phyloP scores from a whole-genome alignment of 2,888 invertebrate genomes.

The Mythimna pallens region DNA sequence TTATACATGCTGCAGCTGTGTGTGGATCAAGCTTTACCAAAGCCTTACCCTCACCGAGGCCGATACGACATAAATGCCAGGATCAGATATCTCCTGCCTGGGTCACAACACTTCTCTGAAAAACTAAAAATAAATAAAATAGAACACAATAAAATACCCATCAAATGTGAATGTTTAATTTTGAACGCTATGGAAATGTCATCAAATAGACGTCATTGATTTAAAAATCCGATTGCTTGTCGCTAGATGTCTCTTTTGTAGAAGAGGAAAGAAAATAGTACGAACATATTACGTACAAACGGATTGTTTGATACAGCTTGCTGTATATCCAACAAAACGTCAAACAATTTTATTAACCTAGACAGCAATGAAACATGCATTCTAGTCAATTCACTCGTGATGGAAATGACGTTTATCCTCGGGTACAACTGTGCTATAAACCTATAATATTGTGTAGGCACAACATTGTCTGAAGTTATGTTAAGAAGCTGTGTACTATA shows the following conservation, averaged over 20 bases:
- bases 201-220: conserved; percentile 56
- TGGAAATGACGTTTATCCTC: conserved; percentile 13
- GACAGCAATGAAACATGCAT: conserved; percentile 27
- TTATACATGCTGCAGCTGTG: too few species aligned
- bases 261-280: neutral
- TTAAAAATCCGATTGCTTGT: conserved; percentile 38
- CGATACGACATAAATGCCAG: too few species aligned
- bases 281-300: neutral
- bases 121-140: neutral
- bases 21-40: neutral
- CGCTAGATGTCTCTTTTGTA: conserved; percentile 59
- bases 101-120: neutral
- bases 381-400: neutral
- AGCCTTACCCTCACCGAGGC: neutral
- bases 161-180: neutral
- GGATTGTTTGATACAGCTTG: conserved; percentile 11
- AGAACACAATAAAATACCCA: neutral
- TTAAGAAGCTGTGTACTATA: conserved; percentile 50
- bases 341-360: neutral
- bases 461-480: conserved; percentile 22
- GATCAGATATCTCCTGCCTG: neutral
- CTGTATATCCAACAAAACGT: conserved; percentile 13
- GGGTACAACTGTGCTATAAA: conserved; percentile 58
- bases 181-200: conserved; percentile 42
- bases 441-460: conserved; percentile 55